Conservation (phyloP, 2,797 vertebrate species). For the Sebastes jordani region DNA sequence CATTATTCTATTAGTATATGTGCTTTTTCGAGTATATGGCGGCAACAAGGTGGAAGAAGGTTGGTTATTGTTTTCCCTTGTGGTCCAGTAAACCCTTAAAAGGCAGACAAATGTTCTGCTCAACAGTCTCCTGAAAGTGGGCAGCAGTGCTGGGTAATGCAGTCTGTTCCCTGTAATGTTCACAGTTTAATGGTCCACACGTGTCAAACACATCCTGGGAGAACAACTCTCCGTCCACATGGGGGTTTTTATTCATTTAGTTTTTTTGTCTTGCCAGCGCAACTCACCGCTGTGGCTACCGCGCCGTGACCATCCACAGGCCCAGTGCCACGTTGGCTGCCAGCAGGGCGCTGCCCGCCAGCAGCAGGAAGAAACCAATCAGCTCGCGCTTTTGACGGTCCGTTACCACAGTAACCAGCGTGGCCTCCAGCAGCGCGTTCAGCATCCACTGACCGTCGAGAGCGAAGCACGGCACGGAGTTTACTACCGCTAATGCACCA, state of each 20-base stretch:
- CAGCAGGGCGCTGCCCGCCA: slow-evolving; percentile 94
- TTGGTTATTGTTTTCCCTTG: slow-evolving; percentile 23
- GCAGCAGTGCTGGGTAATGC: slow-evolving; percentile 24
- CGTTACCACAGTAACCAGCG: slow-evolving; percentile 87
- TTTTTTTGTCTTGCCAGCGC: not conserved
- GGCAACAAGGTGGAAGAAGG: slow-evolving; percentile 21
- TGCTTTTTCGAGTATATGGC: slow-evolving; percentile 40
- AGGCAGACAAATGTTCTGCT: slow-evolving; percentile 19
- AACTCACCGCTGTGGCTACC: slow-evolving; percentile 77
- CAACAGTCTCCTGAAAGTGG: slow-evolving; percentile 8
- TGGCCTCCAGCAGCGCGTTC: slow-evolving; percentile 94
- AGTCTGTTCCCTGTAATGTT: slow-evolving; percentile 14
- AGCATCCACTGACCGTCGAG: slow-evolving; percentile 99
- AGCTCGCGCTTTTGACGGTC: slow-evolving; percentile 92
- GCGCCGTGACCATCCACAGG: slow-evolving; percentile 97
- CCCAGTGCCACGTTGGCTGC: slow-evolving; percentile 95
- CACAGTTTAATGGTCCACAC: slow-evolving; percentile 58
- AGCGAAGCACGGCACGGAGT: slow-evolving; percentile 97
- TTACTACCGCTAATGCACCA: slow-evolving; percentile 94
- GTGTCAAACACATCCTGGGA: slow-evolving; percentile 9
- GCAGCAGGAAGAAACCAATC: slow-evolving; percentile 94
- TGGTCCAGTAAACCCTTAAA: slow-evolving; percentile 7
- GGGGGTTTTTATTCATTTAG: not conserved
- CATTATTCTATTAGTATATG: slow-evolving; percentile 23
- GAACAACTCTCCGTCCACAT: not conserved